Base-by-base conservation (phyloP, 2,888 invertebrate species). In the Clusia tigrina region DNA sequence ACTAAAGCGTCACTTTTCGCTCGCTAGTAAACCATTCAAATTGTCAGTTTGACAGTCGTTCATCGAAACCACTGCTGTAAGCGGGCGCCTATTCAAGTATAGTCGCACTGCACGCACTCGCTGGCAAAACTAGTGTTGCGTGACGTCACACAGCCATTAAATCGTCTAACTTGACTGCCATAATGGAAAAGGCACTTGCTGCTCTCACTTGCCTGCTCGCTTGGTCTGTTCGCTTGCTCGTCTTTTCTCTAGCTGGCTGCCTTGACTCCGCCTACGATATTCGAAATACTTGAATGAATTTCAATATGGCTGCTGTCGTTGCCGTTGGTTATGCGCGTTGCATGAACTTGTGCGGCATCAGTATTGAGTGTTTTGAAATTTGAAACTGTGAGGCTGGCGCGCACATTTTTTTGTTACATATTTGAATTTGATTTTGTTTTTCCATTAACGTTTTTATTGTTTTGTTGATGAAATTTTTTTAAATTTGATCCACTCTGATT, bases 261-360 rank as follows among this genome's bases (percentile, higher is more conserved):
- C n/a, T 51, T 55, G 65, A 71, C 80, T 79, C 82, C 83, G 79
- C 83, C 83, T 69, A 74, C 78, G 58, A 58, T 67, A 73, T 80
- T 80, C 78, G 80, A 78, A 81, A 80, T 81, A 81, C 77, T 79
- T 79, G 74, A 82, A 68, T 82, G 79, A 79, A 74, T 80, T 82
- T 78, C 81, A 82, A 82, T 74, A 82, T 82, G 82, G 81, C 81
- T 77, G 80, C 74, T 63, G 60, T 46, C 67, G 66, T 48, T 66
- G 59, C 51, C 62, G 54, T 60, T 68, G 59, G 58, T 58, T 56
- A 58, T 64, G 65, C 32, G 51, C 51, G 18, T 23, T 54, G 15
- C 52, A 52, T 58, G 62, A 61, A n/a, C n/a, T n/a, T 56, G 60
- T 60, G 59, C 58, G 66, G 64, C 65, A 60, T 26, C 52, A 59